Percentiles rank a stretch among this genome's conserved stretches.
Conservation (phyloP, 2,888 invertebrate genomes). For the Troides helena region DNA sequence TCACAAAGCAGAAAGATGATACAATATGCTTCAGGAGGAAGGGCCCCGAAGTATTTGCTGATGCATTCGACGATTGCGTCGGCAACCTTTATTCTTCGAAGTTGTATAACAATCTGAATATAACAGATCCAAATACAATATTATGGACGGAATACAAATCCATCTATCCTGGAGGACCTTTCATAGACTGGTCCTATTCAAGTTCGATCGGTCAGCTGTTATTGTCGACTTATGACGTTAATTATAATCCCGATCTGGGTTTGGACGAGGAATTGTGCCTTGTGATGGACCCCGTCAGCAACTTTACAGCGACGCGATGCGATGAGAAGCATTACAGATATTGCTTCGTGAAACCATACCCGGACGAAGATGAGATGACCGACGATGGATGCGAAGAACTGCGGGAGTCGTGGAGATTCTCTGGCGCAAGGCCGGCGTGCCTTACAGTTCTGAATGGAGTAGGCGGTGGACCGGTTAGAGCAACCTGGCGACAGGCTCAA, state of each 20-base stretch:
- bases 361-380: constrained; percentile 40
- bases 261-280: constrained; percentile 60
- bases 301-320: constrained; percentile 59
- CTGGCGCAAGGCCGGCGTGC: constrained; percentile 61
- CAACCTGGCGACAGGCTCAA: constrained; percentile 63
- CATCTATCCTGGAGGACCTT: constrained; percentile 66
- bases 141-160: constrained; percentile 72
- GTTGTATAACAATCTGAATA: constrained; percentile 50
- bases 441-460: constrained; percentile 48
- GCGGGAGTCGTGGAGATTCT: constrained; percentile 48
- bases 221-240: constrained; percentile 48
- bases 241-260: constrained; percentile 41
- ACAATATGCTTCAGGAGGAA: constrained; percentile 64
- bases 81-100: constrained; percentile 61
- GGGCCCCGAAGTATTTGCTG: constrained; percentile 59
- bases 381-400: constrained; percentile 51
- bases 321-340: constrained; percentile 61
- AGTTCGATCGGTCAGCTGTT: constrained; percentile 51
- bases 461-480: constrained; percentile 55
- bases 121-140: constrained; percentile 46
- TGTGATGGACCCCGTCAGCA: constrained; percentile 52
- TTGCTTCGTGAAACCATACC: constrained; percentile 62
- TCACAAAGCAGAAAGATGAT: constrained; percentile 39
- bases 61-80: constrained; percentile 60
- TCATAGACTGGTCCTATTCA: constrained; percentile 63